Conservation (phyloP, 1,140 invertebrate species). For the Aphelenchoides besseyi region DNA sequence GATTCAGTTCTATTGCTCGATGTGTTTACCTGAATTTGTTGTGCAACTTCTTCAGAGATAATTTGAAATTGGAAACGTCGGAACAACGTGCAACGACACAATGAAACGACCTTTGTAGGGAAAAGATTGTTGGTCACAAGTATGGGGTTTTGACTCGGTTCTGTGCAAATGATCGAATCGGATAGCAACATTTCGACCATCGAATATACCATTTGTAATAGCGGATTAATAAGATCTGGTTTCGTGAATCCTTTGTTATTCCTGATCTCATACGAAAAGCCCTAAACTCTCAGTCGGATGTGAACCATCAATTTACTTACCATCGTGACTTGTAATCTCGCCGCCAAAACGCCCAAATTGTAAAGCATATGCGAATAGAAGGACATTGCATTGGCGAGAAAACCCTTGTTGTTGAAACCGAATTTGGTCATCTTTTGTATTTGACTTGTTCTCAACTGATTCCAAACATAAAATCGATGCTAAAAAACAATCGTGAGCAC, state of each 20-base stretch:
- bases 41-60: conserved; percentile 59
- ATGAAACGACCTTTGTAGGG: conserved; percentile 49
- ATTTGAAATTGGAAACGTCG: conserved; percentile 52
- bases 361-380: conserved; percentile 51
- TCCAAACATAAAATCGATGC: conserved; percentile 43
- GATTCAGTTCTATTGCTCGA: neutral
- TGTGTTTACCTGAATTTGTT: conserved; percentile 55
- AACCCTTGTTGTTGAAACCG: conserved; percentile 46
- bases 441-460: conserved; percentile 37
- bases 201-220: conserved; percentile 49
- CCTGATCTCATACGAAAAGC: conserved; percentile 39
- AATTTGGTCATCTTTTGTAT: conserved; percentile 48
- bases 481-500: conserved; percentile 22
- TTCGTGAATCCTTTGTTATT: conserved; percentile 45
- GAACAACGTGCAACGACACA: conserved; percentile 47
- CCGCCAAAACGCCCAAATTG: conserved; percentile 46
- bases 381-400: conserved; percentile 39
- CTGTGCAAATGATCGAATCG: conserved; percentile 46
- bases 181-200: conserved; percentile 38
- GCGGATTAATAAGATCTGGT: conserved; percentile 36
- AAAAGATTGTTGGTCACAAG: conserved; percentile 52
- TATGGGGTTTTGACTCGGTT: conserved; percentile 47
- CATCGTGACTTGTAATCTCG: conserved; percentile 36
- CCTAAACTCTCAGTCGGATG: conserved; percentile 28
- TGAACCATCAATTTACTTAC: neutral